Base-by-base conservation (phyloP, 2,113 vertebrate genomes). In the Fukomys damarensis region DNA sequence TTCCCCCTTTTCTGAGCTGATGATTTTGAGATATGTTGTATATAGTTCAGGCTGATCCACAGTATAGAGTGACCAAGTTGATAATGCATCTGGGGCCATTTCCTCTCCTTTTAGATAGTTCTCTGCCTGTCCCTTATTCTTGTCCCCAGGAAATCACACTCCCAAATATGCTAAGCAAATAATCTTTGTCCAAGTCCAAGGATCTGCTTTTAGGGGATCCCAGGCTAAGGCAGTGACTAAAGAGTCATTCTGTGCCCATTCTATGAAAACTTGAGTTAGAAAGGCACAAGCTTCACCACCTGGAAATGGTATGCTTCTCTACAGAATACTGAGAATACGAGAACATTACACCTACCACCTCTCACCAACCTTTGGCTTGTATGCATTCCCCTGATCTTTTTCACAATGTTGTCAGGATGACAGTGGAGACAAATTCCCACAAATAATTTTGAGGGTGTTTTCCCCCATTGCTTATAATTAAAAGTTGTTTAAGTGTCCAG, bases 321-420 rank as follows among this genome's bases (percentile, higher is more conserved):
- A 10, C 3, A 9, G 26, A 20, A 20, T 0, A 0, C 58, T n/a
- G 12, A 46, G 38, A 61, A 52, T 32, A 54, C 43, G 10, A n/a
- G n/a, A 63, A 7, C 7, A 3, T 19, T 32, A 4, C 24, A 2
- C 1, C 2, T 2, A 22, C 14, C 0, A 10, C 3, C 28, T 86
- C 89, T 83, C 3, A 9, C n/a, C 66, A 52, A 26, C 14, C 56
- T 80, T 14, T 0, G 16, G 22, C 59, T 77, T 89, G 6, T 28
- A 38, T 30, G 22, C 77, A 61, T 82, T 14, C 13, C 13, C 14
- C 74, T 46, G 46, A 19, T 19, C 30, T 30, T 65, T 20, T 17
- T 89, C n/a, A n/a, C 43, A 61, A 19, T 38, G 14, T 84, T 68
- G 7, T 65, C 61, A 70, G 26, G 52, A 5, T 86, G 38, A 83